Percentiles rank a stretch among this genome's conserved stretches.
Conservation (phyloP, 2,888 invertebrate genomes). For the Oligia latruncula region DNA sequence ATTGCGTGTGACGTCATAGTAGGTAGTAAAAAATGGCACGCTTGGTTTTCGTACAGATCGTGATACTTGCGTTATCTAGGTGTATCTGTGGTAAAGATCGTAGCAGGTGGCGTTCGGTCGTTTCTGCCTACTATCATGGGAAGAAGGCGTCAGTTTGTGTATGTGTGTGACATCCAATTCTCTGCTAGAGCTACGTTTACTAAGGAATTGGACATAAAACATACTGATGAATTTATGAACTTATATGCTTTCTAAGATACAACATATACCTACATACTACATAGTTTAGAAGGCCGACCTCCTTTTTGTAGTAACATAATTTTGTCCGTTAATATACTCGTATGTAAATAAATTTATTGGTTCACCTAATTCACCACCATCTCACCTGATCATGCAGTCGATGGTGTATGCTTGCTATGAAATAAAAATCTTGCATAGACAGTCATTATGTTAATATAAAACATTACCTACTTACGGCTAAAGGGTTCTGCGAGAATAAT, state of each 20-base stretch:
- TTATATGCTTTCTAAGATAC: background rate
- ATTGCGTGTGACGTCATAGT: too few species aligned
- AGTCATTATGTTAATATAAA: background rate
- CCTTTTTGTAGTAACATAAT: background rate
- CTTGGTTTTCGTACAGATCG: too few species aligned
- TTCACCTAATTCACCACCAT: background rate
- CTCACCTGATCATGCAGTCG: background rate
- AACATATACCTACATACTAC: background rate
- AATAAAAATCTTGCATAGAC: background rate
- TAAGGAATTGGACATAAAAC: background rate
- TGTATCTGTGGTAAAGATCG: too few species aligned
- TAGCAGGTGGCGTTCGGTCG: too few species aligned
- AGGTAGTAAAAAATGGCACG: too few species aligned
- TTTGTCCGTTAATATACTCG: background rate
- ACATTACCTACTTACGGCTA: background rate
- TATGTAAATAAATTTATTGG: background rate
- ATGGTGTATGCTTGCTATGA: background rate
- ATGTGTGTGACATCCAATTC: background rate
- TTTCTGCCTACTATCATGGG: too few species aligned
- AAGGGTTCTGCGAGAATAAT: background rate
- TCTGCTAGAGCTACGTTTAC: background rate
- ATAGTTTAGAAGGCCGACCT: background rate
- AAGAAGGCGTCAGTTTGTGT: too few species aligned
- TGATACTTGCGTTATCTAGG: too few species aligned
- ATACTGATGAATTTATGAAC: background rate